Base-by-base conservation (phyloP, 2,888 invertebrate species). In the Crepidodera aurea region DNA sequence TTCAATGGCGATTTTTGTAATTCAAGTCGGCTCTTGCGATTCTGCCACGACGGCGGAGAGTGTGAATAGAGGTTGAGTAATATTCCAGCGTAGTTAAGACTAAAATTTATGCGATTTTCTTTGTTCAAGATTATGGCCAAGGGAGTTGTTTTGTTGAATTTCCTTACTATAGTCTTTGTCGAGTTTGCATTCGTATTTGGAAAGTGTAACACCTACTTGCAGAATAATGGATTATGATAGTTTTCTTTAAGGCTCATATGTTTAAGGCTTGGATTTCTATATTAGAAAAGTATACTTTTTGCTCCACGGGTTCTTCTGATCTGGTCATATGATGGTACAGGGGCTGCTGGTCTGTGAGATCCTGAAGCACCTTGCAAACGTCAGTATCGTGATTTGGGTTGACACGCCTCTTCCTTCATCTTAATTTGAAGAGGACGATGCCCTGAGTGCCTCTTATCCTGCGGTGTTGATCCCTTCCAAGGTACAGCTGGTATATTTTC, bases 51-150 rank as follows among this genome's bases (percentile, higher is more conserved):
- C 25, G 7, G 10, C 10, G 2, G 32, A 25, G 40, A 58, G 50
- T 58, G 50, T 40, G 57, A 51, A 58, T 58, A 58, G 12, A 50
- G 42, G 39, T 40, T 50, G 51, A 40, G 40, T 50, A 50, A 58
- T 39, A 40, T 37, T 16, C 50, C 50, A 29, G 27, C 57, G 39
- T 50, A 29, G 50, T 56, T 51, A 48, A 48, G 50, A 51, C 34
- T 50, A 16, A 29, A 58, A 58, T 50, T 58, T 56, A 56, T 56
- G 39, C 37, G 50, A 58, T 58, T 51, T 58, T 58, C 50, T 58
- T 58, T 51, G 50, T 58, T 37, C 29, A 40, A 40, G 50, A 58
- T 58, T 40, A 58, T 50, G 19, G 40, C 40, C 50, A 18, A 19
- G 57, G 51, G 50, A 40, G 32, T 32, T 32, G 32, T 32, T 32